Evolutionary conservation across 2,888 invertebrate species (phyloP).

Genomic region (Augiades crinisus): DNA sequence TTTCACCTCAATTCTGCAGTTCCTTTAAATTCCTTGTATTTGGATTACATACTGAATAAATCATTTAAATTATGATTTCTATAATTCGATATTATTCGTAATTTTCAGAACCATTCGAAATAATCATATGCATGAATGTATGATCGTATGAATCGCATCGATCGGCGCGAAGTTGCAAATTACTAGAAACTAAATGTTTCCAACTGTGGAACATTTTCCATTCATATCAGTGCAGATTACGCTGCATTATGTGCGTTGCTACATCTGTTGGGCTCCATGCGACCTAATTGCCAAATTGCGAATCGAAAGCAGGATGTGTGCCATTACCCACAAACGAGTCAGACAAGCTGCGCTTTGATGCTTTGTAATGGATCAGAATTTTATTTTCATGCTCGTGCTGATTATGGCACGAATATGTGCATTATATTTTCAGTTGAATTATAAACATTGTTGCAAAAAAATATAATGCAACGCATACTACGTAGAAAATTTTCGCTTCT

Average conservation of each 20-base stretch:
- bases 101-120: too few species aligned
- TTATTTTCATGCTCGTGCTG: too few species aligned
- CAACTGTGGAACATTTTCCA: conserved; percentile 4
- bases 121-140: too few species aligned
- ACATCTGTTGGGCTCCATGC: conserved; percentile 1
- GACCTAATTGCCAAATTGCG: conserved; percentile 18
- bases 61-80: too few species aligned
- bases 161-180: not conserved
- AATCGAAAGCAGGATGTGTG: conserved; percentile 10
- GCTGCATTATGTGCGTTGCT: conserved; percentile 10
- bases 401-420: too few species aligned
- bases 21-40: too few species aligned
- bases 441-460: not conserved
- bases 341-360: not conserved
- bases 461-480: too few species aligned
- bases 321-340: not conserved
- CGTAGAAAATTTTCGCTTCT: too few species aligned
- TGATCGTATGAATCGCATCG: not conserved
- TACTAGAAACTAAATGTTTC: not conserved
- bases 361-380: not conserved
- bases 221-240: conserved; percentile 7
- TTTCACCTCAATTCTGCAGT: too few species aligned
- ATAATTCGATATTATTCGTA: too few species aligned
- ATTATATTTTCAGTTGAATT: too few species aligned
- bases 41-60: too few species aligned